Evolutionary conservation across 64 coral and sea anemone genomes (phyloP), one percentile per base, ranked within the genome.

Genomic region (Trachythela sp.): DNA sequence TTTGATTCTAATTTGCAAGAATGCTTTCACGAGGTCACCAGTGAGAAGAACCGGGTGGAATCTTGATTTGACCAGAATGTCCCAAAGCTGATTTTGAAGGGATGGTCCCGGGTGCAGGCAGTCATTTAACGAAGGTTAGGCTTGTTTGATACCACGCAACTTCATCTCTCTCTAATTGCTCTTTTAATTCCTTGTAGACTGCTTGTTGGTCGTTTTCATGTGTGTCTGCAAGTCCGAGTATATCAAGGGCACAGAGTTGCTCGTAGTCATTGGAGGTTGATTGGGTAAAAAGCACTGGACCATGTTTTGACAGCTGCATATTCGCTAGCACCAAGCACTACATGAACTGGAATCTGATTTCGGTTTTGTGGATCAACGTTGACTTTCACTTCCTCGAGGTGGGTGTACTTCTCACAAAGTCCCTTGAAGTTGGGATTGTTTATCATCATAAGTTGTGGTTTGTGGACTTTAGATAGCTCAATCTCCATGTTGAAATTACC

Each of bases 1-100:
- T 77, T 77, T 77, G 31, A 77, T 77, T 77, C 31, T 3, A 5
- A 77, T 77, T 35, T 77, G 71, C 31, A 77, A 77, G 71, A 77
- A 77, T 77, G 71, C 71, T 17, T 77, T 33, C 26, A 11, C 26
- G 31, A 77, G 29, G 17, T 35, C 32, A 14, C 71, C 71, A 35
- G 71, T 77, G 2, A 77, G 30, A 36, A 39, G 30, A 15, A 32
- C 71, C 8, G 71, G 71, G 32, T 77, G 32, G 36, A 77, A 77
- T 33, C 71, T 33, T 38, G 36, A 13, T 9, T 38, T 32, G 7
- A 77, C 32, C 8, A 77, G 71, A 32, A 77, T 38, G 71, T 35
- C 36, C 71, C 71, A 77, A 32, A 77, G 36, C 17, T 27, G 71
- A 77, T 77, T 77, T 38, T 77, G 71, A 27, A 77, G 71, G 29